Percentiles rank a stretch among this genome's conserved stretches.
phyloP scores from a whole-genome alignment of 2,797 vertebrate species.

The Neopelma chrysocephalum region DNA sequence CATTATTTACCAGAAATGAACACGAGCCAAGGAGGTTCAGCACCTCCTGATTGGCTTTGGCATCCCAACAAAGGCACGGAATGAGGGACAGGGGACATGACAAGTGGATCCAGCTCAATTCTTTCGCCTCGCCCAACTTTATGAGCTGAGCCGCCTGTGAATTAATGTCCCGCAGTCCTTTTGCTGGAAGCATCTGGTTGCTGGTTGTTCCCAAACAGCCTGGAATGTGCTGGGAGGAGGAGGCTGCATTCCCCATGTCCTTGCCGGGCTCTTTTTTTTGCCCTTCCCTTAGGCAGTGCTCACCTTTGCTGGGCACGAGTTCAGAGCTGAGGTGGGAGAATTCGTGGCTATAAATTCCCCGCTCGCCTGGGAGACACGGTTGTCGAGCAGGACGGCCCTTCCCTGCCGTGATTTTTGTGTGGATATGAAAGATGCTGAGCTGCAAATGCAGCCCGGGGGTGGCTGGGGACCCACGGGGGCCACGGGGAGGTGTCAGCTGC shows the following conservation, averaged over 20 bases:
- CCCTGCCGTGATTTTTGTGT: fast-evolving
- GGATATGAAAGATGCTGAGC: not conserved
- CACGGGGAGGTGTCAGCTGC: not conserved
- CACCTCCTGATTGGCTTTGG: slow-evolving; percentile 5
- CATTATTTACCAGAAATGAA: slow-evolving; percentile 43
- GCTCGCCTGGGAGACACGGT: fast-evolving
- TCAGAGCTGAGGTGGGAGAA: not conserved
- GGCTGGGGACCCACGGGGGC: not conserved
- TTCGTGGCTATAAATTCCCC: not conserved
- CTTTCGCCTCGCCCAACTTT: not conserved
- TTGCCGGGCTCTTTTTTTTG: not conserved
- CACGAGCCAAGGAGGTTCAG: slow-evolving; percentile 12
- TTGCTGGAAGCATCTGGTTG: not conserved
- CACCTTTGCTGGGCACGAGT: not conserved
- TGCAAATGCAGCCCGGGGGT: not conserved
- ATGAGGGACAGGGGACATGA: not conserved
- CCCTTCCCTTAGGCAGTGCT: not conserved
- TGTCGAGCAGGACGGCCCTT: not conserved
- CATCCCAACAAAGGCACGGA: not conserved
- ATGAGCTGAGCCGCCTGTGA: not conserved
- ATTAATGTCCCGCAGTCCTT: not conserved
- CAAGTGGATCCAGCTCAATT: not conserved
- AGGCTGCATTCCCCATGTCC: not conserved
- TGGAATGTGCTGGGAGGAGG: not conserved
- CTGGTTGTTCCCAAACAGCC: not conserved